phyloP scores from a whole-genome alignment of 1,140 invertebrate species.

The Heliconius melpomene region DNA sequence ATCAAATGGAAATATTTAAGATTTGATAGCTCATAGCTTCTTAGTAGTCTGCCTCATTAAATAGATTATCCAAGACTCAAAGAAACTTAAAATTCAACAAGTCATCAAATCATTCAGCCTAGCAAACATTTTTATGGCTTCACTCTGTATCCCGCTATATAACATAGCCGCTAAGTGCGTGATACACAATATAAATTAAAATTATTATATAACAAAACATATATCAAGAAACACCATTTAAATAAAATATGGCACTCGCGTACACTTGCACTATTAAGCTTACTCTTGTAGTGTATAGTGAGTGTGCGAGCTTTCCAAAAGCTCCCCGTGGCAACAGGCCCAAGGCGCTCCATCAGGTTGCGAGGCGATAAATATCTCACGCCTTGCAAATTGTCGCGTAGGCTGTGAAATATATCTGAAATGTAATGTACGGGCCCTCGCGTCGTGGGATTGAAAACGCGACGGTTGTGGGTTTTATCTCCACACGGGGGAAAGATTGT shows the following conservation, averaged over 20 bases:
- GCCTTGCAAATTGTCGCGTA: slow-evolving; percentile 40
- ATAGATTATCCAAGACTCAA: no score
- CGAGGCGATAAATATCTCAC: slow-evolving; percentile 42
- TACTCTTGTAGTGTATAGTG: not conserved
- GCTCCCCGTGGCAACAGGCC: slow-evolving; percentile 24
- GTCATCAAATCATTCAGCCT: no score
- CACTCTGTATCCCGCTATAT: no score
- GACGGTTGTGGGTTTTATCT: not conserved
- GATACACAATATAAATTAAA: no score
- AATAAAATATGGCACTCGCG: not conserved
- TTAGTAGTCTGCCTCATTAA: no score
- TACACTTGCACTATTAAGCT: not conserved
- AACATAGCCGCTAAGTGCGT: no score
- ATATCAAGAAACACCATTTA: not conserved
- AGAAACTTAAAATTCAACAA: no score
- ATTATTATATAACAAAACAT: no score
- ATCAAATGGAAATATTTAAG: no score
- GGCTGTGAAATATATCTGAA: slow-evolving; percentile 14
- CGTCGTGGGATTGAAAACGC: not conserved
- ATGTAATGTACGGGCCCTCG: not conserved
- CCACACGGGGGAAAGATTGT: no score
- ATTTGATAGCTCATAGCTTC: no score
- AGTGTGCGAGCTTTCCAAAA: slow-evolving; percentile 28
- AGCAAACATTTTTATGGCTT: no score
- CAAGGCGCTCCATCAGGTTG: slow-evolving; percentile 38